Base-by-base conservation (phyloP, 2,797 vertebrate genomes). In the Lagocephalus sceleratus region DNA sequence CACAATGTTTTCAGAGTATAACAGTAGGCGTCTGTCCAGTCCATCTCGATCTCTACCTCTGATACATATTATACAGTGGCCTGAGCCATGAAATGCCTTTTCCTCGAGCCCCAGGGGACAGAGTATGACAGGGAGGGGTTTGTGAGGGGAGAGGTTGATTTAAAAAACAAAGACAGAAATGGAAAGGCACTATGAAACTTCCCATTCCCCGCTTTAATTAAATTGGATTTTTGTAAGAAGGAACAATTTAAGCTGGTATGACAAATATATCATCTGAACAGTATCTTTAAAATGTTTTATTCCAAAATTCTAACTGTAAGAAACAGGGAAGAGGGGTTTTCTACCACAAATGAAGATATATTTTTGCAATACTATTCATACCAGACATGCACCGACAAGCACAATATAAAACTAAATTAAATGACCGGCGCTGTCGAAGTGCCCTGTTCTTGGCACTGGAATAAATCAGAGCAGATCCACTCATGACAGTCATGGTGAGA, bases 111-210 rank as follows among this genome's bases (percentile, higher is more conserved):
- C 71, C 79, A 60, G 55, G 84, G 87, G 82, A 72, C 45, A 66
- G 55, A 75, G 69, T 61, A 68, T 67, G 75, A 75, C 67, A 72
- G 59, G 75, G 75, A 68, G 70, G 79, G 70, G 66, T 76, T 60
- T 75, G 72, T 77, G 75, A 70, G 47, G 63, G 70, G 45, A 50
- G 55, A 39, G 40, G 42, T 56, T 57, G 23, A 10, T 51, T 32
- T 20, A 29, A 43, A 39, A 22, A 57, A 52, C 51, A 63, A 23
- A 60, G 59, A 66, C 12, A 55, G 63, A 45, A 57, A 29, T 71
- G 69, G 68, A 69, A 66, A 79, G 68, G 48, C 63, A 73, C 71
- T 66, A 76, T 85, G 82, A 87, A 80, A 86, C 85, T 87, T 88
- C 75, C 79, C 81, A 87, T 85, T 86, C 63, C 63, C 82, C 86